Percentiles rank a stretch among this genome's conserved stretches.
Conservation (phyloP, 1,140 invertebrate species). For the Drosophila fuyamai region DNA sequence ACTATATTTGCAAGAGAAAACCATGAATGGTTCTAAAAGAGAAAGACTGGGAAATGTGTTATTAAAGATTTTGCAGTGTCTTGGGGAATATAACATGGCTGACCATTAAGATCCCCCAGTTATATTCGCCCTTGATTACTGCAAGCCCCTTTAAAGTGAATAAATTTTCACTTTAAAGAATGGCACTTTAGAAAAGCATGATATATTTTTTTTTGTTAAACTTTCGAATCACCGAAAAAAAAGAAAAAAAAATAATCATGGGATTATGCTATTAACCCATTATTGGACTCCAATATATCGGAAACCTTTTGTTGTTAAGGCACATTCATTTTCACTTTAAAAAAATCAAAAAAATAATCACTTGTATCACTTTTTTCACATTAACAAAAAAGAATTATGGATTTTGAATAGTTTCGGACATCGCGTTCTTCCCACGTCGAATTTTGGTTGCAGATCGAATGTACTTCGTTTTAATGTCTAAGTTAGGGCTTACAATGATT, state of each 20-base stretch:
- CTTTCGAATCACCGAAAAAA: constrained; percentile 60
- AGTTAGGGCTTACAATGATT: constrained; percentile 29
- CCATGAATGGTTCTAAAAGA: not conserved
- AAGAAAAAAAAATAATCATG: constrained; percentile 43
- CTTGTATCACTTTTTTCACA: constrained; percentile 17
- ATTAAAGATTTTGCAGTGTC: not conserved
- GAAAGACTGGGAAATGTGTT: constrained; percentile 1
- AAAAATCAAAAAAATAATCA: constrained; percentile 29
- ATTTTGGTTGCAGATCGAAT: constrained; percentile 3
- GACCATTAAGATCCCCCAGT: not conserved
- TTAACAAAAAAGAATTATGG: constrained; percentile 7
- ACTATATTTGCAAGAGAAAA: constrained; percentile 8
- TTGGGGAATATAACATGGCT: not conserved
- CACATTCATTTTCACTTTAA: constrained; percentile 47
- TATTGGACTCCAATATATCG: constrained; percentile 12
- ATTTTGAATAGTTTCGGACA: constrained; percentile 1
- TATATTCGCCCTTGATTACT: constrained; percentile 3
- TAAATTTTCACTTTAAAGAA: constrained; percentile 23
- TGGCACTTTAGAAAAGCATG: constrained; percentile 34
- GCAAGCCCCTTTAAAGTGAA: constrained; percentile 10
- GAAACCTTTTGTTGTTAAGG: constrained; percentile 13
- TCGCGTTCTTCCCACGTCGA: constrained; percentile 20
- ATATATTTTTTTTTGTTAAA: constrained; percentile 35
- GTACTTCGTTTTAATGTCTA: constrained; percentile 7
- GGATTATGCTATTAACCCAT: constrained; percentile 11